These are phyloP conservation scores for Frieseomelitta varia DNA, from an alignment of 1,140 invertebrate species.

Conservation along the genomic window DNA sequence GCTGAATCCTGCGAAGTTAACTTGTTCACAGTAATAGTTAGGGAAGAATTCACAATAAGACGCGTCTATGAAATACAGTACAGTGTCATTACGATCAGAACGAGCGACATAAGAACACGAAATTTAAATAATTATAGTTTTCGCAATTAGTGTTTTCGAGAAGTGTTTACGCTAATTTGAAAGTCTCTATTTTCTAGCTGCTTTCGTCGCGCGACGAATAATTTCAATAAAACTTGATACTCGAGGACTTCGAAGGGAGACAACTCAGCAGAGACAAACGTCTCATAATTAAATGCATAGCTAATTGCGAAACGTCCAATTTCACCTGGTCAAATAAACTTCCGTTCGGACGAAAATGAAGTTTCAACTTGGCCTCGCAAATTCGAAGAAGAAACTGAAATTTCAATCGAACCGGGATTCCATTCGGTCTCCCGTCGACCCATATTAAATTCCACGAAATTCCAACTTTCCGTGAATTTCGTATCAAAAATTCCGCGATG, in stretches of 20 bases:
- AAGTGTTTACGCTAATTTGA: no score
- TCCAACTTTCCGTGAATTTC: neutral
- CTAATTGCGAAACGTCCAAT: neutral
- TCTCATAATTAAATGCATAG: neutral
- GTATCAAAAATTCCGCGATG: neutral
- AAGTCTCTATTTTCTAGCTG: no score
- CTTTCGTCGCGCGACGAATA: no score
- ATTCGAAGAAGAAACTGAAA: neutral
- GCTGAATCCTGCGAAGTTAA: no score
- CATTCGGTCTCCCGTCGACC: neutral
- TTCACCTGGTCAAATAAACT: neutral
- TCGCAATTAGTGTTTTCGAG: no score
- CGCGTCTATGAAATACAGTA: no score
- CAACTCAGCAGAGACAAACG: neutral
- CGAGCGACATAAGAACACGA: no score
- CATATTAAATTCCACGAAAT: neutral
- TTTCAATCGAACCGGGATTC: neutral
- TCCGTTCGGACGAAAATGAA: neutral
- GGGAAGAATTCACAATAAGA: no score
- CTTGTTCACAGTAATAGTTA: no score
- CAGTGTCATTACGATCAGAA: no score
- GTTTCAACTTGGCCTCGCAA: neutral
- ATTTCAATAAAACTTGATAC: neutral
- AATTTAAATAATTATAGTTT: no score
- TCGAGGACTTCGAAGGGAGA: neutral